Percentiles rank a stretch among this genome's conserved stretches.
Evolutionary conservation across 2,888 invertebrate species (phyloP).

Genomic region (Cylloceria caligata): DNA sequence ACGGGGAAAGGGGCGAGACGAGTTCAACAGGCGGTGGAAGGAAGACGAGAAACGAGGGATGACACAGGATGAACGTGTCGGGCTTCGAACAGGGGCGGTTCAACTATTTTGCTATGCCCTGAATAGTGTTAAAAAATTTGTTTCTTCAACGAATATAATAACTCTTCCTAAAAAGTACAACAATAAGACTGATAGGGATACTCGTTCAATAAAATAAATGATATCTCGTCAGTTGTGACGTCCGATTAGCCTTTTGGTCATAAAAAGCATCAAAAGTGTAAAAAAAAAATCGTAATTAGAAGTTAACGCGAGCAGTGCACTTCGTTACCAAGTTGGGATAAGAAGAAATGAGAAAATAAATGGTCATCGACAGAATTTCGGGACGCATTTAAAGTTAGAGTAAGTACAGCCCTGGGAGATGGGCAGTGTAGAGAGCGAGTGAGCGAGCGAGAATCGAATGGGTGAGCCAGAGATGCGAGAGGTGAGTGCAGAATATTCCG

Average conservation of each 20-base stretch:
- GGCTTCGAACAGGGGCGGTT: constrained; percentile 52
- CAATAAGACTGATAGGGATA: neutral
- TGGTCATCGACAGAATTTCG: neutral
- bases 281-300: neutral
- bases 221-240: neutral
- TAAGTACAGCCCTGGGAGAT: constrained; percentile 51
- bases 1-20: constrained; percentile 18
- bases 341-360: neutral
- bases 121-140: neutral
- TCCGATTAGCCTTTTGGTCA: neutral
- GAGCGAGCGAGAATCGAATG: constrained; percentile 48
- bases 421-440: constrained; percentile 39
- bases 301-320: neutral
- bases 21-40: constrained; percentile 54
- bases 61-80: constrained; percentile 61
- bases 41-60: constrained; percentile 55
- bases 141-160: neutral
- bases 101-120: neutral
- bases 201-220: neutral
- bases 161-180: neutral
- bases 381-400: neutral
- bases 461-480: constrained; percentile 19
- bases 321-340: too few relatives aligned
- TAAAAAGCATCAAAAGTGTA: neutral
- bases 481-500: constrained; percentile 29